Conservation (phyloP, 2,113 vertebrate genomes). For the Ariopsis seemanni region DNA sequence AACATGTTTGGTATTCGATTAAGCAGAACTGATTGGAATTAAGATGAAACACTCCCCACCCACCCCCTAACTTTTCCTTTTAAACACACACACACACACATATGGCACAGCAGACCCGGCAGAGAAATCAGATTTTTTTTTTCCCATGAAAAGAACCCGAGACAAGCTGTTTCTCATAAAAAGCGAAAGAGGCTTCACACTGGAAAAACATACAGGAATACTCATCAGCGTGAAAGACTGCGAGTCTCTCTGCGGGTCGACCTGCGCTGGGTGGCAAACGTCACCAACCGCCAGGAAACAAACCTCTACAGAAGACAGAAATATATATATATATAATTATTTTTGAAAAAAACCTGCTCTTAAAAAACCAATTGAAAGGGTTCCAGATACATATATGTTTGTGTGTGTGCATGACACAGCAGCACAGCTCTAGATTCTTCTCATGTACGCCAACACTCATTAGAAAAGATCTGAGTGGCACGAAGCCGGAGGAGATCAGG, state of each 20-base stretch:
- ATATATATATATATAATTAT: not conserved
- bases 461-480: slow-evolving; percentile 32
- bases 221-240: slow-evolving; percentile 44
- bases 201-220: slow-evolving; percentile 57
- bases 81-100: slow-evolving; percentile 28
- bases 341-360: not conserved
- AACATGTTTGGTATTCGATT: slow-evolving; percentile 51
- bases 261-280: slow-evolving; percentile 47
- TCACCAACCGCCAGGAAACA: slow-evolving; percentile 33
- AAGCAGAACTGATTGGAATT: slow-evolving; percentile 52
- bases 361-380: not conserved
- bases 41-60: slow-evolving; percentile 31
- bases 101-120: slow-evolving; percentile 6
- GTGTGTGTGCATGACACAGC: not conserved
- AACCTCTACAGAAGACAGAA: not conserved
- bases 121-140: slow-evolving; percentile 47
- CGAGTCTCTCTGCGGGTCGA: slow-evolving; percentile 33
- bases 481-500: not conserved
- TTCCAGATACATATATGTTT: not conserved
- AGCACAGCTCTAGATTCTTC: not conserved
- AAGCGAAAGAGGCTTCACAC: slow-evolving; percentile 42
- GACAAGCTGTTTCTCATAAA: slow-evolving; percentile 63
- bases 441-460: slow-evolving; percentile 21
- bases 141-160: slow-evolving; percentile 45
- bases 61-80: not conserved